Evolutionary conservation across 92 coral and sea anemone species (phyloP), one percentile per base, ranked within the genome.

Genomic region (Bergia sp.): DNA sequence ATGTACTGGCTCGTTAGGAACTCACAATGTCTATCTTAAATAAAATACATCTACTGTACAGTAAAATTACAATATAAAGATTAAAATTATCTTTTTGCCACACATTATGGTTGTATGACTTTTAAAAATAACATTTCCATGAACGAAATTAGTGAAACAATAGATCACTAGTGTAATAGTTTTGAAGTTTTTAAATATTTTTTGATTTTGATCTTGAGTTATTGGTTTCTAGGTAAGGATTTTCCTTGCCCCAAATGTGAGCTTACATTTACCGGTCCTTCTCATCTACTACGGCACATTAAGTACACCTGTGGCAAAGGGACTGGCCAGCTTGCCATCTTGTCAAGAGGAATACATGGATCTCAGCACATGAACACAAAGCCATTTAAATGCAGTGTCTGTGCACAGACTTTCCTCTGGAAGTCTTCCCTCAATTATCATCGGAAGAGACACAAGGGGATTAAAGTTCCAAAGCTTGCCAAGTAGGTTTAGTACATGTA

Each of bases 401-500:
- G 87, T 69, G 77, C 87, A n/a, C 87, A 83, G n/a, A 83, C 87
- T 4, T 83, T 83, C 76, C 87, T 83, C 21, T 83, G 87, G 87
- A 83, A 67, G 45, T 83, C 87, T n/a, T 83, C 87, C 61, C 77
- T 83, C 77, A 83, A 83, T 73, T 83, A 42, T 23, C 87, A 83
- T 72, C 41, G 87, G 61, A 83, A 83, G 66, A 83, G 66, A 83
- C 87, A 83, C 78, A 83, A 67, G 29, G 87, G 87, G 20, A 83
- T 83, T 53, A 67, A 43, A 23, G 78, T 83, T 29, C 42, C 87
- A 5, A 83, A 83, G 61, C 18, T 42, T 43, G 58, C 64, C 44
- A 83, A 50, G 87, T 83, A 82, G 12, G 76, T 67, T 21, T 49
- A 81, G 4, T 77, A 29, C 29, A 29, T 29, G 29, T 29, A 29